Percentiles rank a stretch among this genome's conserved stretches.
These are phyloP conservation scores for Hycleus phaleratus DNA, from an alignment of 1,140 invertebrate species.

Conservation along the genomic window DNA sequence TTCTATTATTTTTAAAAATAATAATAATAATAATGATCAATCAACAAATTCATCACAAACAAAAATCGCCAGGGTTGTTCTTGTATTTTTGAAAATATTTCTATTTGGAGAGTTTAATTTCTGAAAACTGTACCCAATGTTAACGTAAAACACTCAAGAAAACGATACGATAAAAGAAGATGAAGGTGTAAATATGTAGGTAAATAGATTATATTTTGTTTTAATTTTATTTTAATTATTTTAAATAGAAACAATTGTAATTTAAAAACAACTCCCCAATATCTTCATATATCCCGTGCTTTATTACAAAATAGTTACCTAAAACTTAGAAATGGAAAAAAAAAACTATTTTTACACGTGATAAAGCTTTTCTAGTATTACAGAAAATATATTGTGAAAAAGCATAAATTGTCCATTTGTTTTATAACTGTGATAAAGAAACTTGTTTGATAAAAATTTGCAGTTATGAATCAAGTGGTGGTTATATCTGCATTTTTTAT, in stretches of 20 bases:
- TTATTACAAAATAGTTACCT: conserved; percentile 6
- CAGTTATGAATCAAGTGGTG: too few relatives aligned
- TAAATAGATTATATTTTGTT: conserved; percentile 12
- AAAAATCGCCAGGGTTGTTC: conserved; percentile 2
- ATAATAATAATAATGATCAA: not conserved
- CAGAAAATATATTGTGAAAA: too few relatives aligned
- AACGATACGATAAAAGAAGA: conserved; percentile 1
- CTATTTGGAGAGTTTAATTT: conserved; percentile 11
- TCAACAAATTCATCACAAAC: not conserved
- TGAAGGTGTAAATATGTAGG: conserved; percentile 10
- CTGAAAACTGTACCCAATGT: not conserved
- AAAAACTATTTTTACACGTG: conserved; percentile 10
- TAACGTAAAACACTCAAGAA: not conserved
- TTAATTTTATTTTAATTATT: not conserved
- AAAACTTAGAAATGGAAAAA: not conserved
- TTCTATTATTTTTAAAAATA: not conserved
- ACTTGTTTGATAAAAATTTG: too few relatives aligned
- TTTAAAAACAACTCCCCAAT: too few relatives aligned
- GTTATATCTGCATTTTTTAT: conserved; percentile 7
- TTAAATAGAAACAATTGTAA: conserved; percentile 5
- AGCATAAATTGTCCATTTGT: too few relatives aligned
- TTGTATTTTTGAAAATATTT: conserved; percentile 1
- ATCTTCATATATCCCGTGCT: conserved; percentile 1
- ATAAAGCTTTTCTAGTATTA: too few relatives aligned
- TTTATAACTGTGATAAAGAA: too few relatives aligned